Evolutionary conservation across 1,140 invertebrate genomes (phyloP).

Genomic region (Chironomus tepperi): DNA sequence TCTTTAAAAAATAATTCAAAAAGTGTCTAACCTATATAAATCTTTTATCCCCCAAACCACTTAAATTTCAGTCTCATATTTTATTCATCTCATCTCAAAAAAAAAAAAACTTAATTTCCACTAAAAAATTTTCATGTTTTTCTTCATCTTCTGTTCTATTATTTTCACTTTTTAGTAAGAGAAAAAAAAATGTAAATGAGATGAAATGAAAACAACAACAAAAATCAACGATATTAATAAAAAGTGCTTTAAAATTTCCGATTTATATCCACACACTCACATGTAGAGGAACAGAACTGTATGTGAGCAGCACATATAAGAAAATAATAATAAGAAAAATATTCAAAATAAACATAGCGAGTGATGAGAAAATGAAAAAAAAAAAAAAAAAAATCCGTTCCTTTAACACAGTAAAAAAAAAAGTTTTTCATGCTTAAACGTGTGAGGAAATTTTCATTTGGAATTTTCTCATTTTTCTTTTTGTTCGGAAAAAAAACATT

Average conservation of each 20-base stretch:
- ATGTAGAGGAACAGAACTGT: neutral
- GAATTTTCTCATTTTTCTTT: neutral
- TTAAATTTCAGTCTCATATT: too few species aligned
- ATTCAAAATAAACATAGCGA: constrained; percentile 2
- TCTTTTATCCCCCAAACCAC: too few species aligned
- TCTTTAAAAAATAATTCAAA: too few species aligned
- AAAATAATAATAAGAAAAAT: neutral
- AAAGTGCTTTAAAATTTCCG: constrained; percentile 1
- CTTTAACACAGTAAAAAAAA: too few species aligned
- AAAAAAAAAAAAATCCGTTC: too few species aligned
- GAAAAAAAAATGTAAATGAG: neutral
- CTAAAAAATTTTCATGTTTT: too few species aligned
- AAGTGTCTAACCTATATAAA: too few species aligned
- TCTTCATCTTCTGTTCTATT: too few species aligned
- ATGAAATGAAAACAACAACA: neutral
- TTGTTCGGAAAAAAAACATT: neutral
- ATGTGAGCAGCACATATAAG: neutral
- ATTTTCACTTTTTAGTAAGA: too few species aligned
- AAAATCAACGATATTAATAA: neutral
- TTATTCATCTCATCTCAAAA: too few species aligned
- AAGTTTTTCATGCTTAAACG: neutral
- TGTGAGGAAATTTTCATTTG: neutral
- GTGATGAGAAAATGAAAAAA: neutral
- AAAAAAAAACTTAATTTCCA: too few species aligned
- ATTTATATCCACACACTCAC: neutral